Evolutionary conservation across 2,888 invertebrate species (phyloP).

Genomic region (Agriotes lineatus): DNA sequence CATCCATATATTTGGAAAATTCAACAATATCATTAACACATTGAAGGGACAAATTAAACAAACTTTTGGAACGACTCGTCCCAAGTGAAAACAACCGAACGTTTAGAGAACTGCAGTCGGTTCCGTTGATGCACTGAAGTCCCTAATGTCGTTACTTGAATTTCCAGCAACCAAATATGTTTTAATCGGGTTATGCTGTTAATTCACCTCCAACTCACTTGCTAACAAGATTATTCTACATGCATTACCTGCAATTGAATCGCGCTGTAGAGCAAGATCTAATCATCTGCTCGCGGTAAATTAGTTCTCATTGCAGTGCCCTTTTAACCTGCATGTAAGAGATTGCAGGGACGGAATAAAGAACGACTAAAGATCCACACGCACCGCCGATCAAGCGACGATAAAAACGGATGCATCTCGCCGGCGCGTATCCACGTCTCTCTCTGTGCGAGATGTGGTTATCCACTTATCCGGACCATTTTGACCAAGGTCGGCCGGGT

Average conservation of each 20-base stretch:
- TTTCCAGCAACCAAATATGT: slow-evolving; percentile 16
- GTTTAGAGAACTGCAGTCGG: not conserved
- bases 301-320: slow-evolving; percentile 47
- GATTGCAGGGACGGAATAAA: slow-evolving; percentile 5
- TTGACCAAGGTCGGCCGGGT: slow-evolving; percentile 51
- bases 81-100: not conserved
- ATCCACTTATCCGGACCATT: slow-evolving; percentile 40
- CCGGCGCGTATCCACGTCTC: not conserved
- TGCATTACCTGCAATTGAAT: slow-evolving; percentile 34
- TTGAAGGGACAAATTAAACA: too few species aligned
- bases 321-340: slow-evolving; percentile 44
- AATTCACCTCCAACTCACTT: slow-evolving; percentile 22
- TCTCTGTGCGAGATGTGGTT: slow-evolving; percentile 6
- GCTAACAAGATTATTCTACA: slow-evolving; percentile 32
- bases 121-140: not conserved
- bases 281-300: slow-evolving; percentile 46
- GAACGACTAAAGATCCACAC: slow-evolving; percentile 1
- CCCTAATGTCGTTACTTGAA: not conserved
- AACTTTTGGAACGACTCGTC: too few species aligned
- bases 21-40: too few species aligned
- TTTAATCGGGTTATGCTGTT: slow-evolving; percentile 17
- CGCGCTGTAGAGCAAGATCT: slow-evolving; percentile 26
- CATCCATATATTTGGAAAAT: too few species aligned
- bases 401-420: slow-evolving; percentile 11
- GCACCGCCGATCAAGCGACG: not conserved